phyloP scores from a whole-genome alignment of 1,140 invertebrate species.

The Drosophila setifemur region DNA sequence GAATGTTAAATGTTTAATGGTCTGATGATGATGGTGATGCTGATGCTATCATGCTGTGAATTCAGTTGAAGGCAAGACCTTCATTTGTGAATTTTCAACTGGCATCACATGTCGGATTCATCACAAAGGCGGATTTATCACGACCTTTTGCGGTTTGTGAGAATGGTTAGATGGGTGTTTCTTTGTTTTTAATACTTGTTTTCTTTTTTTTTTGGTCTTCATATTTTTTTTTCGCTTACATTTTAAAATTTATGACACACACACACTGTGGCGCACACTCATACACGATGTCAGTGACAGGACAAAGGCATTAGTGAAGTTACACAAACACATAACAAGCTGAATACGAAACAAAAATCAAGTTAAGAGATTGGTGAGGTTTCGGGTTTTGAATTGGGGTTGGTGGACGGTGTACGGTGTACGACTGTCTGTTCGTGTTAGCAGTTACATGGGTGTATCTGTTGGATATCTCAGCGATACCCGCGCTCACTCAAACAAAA shows the following conservation, averaged over 20 bases:
- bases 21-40: no score
- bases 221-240: constrained; percentile 1
- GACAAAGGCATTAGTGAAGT: constrained; percentile 47
- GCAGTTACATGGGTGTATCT: constrained; percentile 36
- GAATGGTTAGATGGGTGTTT: not conserved
- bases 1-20: constrained; percentile 21
- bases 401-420: constrained; percentile 8
- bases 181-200: not conserved
- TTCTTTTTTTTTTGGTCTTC: not conserved
- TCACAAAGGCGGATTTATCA: constrained; percentile 15
- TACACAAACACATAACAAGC: constrained; percentile 44
- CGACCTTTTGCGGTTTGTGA: constrained; percentile 23
- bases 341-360: constrained; percentile 35
- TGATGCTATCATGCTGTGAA: constrained; percentile 30
- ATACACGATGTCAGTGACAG: constrained; percentile 43
- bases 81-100: not conserved
- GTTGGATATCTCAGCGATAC: constrained; percentile 11
- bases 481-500: constrained; percentile 26
- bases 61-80: constrained; percentile 6
- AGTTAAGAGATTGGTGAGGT: constrained; percentile 32
- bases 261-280: constrained; percentile 17
- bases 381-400: constrained; percentile 18
- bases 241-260: constrained; percentile 23
- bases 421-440: constrained; percentile 43
- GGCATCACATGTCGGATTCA: constrained; percentile 24